A percentile compares a stretch with the other conserved stretches of the same genome.
Evolutionary conservation across 1,140 invertebrate species (phyloP).

Genomic region (Teleogryllus occipitalis): DNA sequence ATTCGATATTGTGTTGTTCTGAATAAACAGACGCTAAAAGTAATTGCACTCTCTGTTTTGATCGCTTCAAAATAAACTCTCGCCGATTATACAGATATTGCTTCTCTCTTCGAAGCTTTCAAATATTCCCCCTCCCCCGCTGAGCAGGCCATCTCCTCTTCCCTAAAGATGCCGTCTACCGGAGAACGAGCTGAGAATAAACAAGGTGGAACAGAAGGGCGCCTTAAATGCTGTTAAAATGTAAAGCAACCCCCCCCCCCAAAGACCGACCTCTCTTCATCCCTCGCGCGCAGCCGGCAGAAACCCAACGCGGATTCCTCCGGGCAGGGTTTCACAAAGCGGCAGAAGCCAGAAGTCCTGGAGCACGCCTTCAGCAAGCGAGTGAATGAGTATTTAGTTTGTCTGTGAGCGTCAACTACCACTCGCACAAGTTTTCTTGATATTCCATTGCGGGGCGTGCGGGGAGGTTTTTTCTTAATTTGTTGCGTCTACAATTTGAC

Average conservation of each 20-base stretch:
- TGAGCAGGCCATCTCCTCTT: background rate
- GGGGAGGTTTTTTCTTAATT: too few relatives aligned
- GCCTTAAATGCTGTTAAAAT: constrained; percentile 5
- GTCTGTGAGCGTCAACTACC: too few relatives aligned
- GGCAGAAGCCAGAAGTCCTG: too few relatives aligned
- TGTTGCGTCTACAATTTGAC: too few relatives aligned
- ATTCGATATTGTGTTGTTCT: background rate
- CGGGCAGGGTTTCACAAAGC: background rate
- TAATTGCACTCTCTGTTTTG: background rate
- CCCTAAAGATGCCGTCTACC: background rate
- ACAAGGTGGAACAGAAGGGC: constrained; percentile 3
- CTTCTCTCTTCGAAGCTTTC: background rate
- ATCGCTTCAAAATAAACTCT: background rate
- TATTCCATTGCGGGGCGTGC: too few relatives aligned
- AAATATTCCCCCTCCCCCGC: background rate
- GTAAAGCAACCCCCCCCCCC: background rate
- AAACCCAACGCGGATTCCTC: background rate
- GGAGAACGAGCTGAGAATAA: constrained; percentile 1
- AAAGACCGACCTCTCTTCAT: background rate
- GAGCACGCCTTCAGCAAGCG: too few relatives aligned
- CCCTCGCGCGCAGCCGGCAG: background rate
- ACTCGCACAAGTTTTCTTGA: too few relatives aligned
- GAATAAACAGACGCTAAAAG: background rate
- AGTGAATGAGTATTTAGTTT: too few relatives aligned
- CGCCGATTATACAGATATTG: background rate